These are phyloP conservation scores for Tenrec ecaudatus DNA, from an alignment of 2,113 vertebrate species.

Conservation along the genomic window DNA sequence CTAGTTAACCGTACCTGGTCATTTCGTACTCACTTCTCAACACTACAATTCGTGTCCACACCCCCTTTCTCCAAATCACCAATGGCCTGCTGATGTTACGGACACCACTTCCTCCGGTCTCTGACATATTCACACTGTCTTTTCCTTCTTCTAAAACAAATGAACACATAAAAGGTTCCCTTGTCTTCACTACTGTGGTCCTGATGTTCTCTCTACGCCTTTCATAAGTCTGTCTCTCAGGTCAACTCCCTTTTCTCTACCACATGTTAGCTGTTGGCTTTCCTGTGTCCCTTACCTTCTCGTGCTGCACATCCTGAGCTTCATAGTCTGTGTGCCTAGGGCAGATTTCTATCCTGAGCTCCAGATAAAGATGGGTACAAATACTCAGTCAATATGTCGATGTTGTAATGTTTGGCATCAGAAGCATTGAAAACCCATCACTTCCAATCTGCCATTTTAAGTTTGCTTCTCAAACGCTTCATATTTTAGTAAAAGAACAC, in stretches of 20 bases:
- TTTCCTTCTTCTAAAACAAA: not conserved
- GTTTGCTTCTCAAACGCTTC: no score
- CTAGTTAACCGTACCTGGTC: not conserved
- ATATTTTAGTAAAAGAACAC: no score
- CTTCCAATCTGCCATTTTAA: not conserved
- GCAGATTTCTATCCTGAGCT: not conserved
- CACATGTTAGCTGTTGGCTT: not conserved
- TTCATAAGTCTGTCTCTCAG: not conserved
- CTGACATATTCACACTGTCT: not conserved
- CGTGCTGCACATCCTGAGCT: not conserved
- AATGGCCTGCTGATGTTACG: not conserved
- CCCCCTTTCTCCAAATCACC: not conserved
- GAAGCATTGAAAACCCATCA: slow-evolving; percentile 7
- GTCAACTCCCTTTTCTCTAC: not conserved
- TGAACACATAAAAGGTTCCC: not conserved
- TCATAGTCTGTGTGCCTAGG: not conserved
- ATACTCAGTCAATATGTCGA: not conserved
- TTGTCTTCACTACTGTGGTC: not conserved
- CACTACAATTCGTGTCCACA: not conserved
- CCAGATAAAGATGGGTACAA: not conserved
- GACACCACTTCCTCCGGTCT: not conserved
- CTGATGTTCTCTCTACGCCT: slow-evolving; percentile 6
- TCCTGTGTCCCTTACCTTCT: not conserved
- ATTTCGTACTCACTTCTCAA: not conserved
- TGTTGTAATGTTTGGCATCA: not conserved